phyloP scores from a whole-genome alignment of 2,797 vertebrate species.

The Acrocephalus scirpaceus region DNA sequence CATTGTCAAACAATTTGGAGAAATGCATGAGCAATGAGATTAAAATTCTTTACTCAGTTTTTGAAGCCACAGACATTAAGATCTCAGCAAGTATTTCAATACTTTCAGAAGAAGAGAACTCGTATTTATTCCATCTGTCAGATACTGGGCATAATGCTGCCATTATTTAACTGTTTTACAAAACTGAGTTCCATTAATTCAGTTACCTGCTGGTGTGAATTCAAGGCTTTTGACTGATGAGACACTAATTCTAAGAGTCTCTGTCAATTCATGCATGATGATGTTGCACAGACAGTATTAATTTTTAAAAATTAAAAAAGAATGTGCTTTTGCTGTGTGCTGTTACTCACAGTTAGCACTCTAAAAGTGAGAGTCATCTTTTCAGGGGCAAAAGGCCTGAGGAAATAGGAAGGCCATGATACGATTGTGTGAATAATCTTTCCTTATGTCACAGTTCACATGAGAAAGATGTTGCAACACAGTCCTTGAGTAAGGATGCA shows the following conservation, averaged over 20 bases:
- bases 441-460: background rate
- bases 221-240: background rate
- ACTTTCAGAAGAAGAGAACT: background rate
- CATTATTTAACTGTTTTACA: background rate
- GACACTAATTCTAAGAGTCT: background rate
- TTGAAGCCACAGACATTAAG: background rate
- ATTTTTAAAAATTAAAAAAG: background rate
- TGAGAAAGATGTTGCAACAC: background rate
- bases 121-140: background rate
- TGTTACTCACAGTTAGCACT: background rate
- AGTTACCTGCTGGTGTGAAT: slow-evolving; percentile 3
- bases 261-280: background rate
- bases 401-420: background rate
- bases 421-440: background rate
- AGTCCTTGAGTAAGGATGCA: background rate
- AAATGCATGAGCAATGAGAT: background rate
- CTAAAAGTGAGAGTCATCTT: background rate
- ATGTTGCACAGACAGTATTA: background rate
- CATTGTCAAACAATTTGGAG: background rate
- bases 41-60: background rate
- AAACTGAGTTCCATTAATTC: background rate
- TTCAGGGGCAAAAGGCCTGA: background rate
- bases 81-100: background rate
- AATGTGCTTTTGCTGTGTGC: background rate
- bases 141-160: background rate